Conservation (phyloP, 2,888 invertebrate genomes). For the Macaria liturata region DNA sequence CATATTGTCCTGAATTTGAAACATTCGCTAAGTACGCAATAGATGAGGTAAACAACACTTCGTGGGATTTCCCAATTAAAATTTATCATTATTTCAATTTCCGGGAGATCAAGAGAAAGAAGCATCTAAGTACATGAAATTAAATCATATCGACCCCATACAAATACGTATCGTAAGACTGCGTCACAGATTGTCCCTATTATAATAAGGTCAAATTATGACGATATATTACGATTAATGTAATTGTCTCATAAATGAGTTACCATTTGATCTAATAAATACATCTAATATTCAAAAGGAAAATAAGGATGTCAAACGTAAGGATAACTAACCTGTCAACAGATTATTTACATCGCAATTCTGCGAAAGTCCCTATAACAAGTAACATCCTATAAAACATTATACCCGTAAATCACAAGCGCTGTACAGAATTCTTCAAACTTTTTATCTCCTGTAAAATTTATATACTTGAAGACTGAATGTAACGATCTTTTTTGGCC, state of each 20-base stretch:
- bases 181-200: no score
- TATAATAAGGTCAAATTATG: no score
- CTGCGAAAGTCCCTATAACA: background rate
- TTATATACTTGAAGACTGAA: constrained; percentile 20
- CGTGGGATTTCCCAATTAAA: constrained; percentile 3
- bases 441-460: constrained; percentile 13
- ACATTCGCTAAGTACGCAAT: constrained; percentile 10
- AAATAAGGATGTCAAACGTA: no score
- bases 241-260: no score
- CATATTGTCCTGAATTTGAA: constrained; percentile 20
- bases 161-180: no score
- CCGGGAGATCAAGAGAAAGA: no score
- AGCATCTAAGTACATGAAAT: no score
- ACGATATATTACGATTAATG: no score
- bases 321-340: background rate
- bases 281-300: no score
- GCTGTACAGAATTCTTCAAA: constrained; percentile 7
- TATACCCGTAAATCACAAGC: constrained; percentile 12
- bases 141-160: no score
- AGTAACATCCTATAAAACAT: constrained; percentile 3
- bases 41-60: constrained; percentile 10
- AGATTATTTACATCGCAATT: background rate
- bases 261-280: no score
- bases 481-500: constrained; percentile 16
- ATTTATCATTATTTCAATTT: background rate